Evolutionary conservation across 2,797 vertebrate genomes (phyloP), one percentile per base, ranked within the genome.

Genomic region (Rhabdomys pumilio): DNA sequence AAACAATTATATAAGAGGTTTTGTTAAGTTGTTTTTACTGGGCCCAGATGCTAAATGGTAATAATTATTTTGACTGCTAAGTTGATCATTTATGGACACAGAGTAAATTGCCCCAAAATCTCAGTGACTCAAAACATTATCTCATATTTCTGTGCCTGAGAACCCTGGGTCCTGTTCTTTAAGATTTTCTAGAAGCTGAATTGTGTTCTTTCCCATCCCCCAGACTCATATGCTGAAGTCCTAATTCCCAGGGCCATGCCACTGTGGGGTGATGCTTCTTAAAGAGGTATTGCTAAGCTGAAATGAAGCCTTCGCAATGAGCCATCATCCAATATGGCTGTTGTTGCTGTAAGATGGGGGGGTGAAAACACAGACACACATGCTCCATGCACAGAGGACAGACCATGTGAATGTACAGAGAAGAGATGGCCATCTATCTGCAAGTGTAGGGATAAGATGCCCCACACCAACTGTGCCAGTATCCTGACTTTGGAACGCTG

Each of bases 1-100:
- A 50, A 50, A 50, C 50, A 50, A 50, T 50, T 50, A 50, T 50
- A 26, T 38, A 20, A 81, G 84, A 94, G 82, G 10, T 76, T 89
- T 69, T 63, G 79, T 75, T 63, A 14, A 81, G 20, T 81, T 77
- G 4, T 89, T 69, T 93, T 95, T 80, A 63, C 38, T 72, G 65
- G 53, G 41, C 24, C 17, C 76, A 69, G 61, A 61, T 87, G 41
- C 57, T 41, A 10, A 80, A 44, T 95, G 87, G 38, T 50, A 31
- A 12, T 72, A 80, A 76, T 41, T 83, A 0, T 65, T 88, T 95
- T 53, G 93, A 14, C 44, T 81, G 34, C 3, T 77, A 13, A 11
- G 44, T 63, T 95, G 69, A 24, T 95, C 84, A 55, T 82, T 76
- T 83, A 6, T 67, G 57, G 20, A 13, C 26, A 8, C 31, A 19